Evolutionary conservation across 2,888 invertebrate genomes (phyloP), one percentile per base, ranked within the genome.

Genomic region (Galeruca laticollis): DNA sequence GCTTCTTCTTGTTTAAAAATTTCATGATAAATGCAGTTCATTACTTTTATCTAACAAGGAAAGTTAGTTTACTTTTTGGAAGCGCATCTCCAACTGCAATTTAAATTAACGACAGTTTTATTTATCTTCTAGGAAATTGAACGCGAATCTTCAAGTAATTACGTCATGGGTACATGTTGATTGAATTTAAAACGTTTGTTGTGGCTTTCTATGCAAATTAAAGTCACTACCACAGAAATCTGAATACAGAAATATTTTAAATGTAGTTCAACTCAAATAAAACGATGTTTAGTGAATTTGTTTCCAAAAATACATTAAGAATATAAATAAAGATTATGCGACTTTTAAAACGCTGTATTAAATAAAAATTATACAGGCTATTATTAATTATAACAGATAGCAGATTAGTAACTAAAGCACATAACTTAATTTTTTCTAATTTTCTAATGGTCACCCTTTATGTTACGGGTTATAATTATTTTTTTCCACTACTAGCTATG

Each of bases 1-100:
- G 47, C 9, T 47, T 47, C 15, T 47, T 4, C 40, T n/a, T n/a
- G n/a, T n/a, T 40, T 40, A 40, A 40, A 40, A 11, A n/a, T 5
- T 47, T 15, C 18, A 52, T 52, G 52, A 52, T 52, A 52, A 52
- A 52, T 26, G 26, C 52, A 26, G 5, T 52, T n/a, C 26, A 26
- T 20, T 26, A 21, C 52, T 52, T 52, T 52, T 52, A 52, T 52
- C 26, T 52, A 52, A 52, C 52, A 26, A 52, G 52, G 52, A 52
- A 52, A 52, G 21, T 52, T 47, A 47, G 47, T 47, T 52, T 52
- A 21, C 11, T 52, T 52, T 52, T 52, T 52, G 52, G 52, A 52
- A 26, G 52, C 52, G 49, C 20, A 21, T 20, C 49, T 49, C 49
- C 49, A 11, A 49, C 10, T 5, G 13, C 13, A 26, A 52, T 52